Conservation (phyloP, 1,140 invertebrate genomes). For the Drosophila ambigua region DNA sequence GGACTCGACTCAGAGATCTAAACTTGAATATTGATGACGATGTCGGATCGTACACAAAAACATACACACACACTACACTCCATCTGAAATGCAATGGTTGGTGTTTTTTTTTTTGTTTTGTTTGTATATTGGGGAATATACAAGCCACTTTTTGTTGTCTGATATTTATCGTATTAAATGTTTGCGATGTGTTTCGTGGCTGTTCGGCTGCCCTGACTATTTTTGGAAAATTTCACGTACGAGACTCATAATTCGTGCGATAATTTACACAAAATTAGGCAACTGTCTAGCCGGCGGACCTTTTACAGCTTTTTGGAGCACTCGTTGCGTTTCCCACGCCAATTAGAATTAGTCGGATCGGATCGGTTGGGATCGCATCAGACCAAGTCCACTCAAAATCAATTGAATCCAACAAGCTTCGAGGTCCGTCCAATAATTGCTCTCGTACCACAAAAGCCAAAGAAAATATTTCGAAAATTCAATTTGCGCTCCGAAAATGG, state of each 20-base stretch:
- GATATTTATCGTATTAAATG: slow-evolving; percentile 76
- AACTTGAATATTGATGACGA: slow-evolving; percentile 73
- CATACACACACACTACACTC: slow-evolving; percentile 9
- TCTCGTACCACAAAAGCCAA: slow-evolving; percentile 6
- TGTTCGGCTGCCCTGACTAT: slow-evolving; percentile 52
- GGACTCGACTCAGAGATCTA: slow-evolving; percentile 34
- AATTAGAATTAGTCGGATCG: slow-evolving; percentile 64
- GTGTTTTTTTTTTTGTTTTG: slow-evolving; percentile 21
- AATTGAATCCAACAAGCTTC: slow-evolving; percentile 29
- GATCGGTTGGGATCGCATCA: neutral
- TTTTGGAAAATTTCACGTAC: slow-evolving; percentile 76
- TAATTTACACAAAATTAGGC: slow-evolving; percentile 82
- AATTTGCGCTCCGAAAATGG: slow-evolving; percentile 67
- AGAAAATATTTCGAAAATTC: slow-evolving; percentile 52
- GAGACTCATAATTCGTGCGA: slow-evolving; percentile 81
- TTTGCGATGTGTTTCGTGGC: slow-evolving; percentile 18
- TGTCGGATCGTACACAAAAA: slow-evolving; percentile 32
- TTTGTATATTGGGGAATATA: neutral
- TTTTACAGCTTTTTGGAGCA: slow-evolving; percentile 64
- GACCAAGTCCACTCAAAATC: slow-evolving; percentile 3
- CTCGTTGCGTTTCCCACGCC: slow-evolving; percentile 69
- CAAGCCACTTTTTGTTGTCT: slow-evolving; percentile 23
- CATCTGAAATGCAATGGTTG: slow-evolving; percentile 42
- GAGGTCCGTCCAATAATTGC: slow-evolving; percentile 50
- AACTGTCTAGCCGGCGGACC: slow-evolving; percentile 74